Conservation (phyloP, 2,113 vertebrate genomes). For the Lamprologus lemairii region DNA sequence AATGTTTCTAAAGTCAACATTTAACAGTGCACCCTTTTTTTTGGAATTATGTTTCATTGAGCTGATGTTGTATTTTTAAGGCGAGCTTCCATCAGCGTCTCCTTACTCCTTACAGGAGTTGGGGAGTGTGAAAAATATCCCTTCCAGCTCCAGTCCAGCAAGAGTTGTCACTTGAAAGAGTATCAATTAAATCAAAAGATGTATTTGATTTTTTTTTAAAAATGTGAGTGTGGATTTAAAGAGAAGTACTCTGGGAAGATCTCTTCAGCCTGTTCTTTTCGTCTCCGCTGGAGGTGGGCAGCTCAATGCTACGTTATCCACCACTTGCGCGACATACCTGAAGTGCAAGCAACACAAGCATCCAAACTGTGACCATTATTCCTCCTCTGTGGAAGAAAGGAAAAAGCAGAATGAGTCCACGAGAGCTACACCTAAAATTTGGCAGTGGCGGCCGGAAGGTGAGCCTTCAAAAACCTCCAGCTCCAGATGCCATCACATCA, state of each 20-base stretch:
- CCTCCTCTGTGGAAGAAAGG: neutral
- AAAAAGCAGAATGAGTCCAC: neutral
- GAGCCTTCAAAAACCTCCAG: neutral
- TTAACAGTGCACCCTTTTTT: neutral
- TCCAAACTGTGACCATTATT: neutral
- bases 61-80: neutral
- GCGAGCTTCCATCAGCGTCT: neutral
- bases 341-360: neutral
- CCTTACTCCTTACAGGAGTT: neutral
- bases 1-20: neutral
- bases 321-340: neutral
- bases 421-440: neutral
- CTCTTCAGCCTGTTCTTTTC: neutral
- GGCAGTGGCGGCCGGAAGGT: neutral
- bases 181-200: neutral
- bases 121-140: neutral
- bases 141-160: neutral
- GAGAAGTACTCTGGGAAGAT: neutral
- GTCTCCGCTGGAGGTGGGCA: neutral
- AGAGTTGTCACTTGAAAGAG: neutral
- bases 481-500: neutral
- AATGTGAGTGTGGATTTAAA: neutral
- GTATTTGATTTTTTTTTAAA: fast-evolving
- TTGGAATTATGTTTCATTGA: neutral
- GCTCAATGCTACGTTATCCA: neutral